Base-by-base conservation (phyloP, 2,888 invertebrate genomes). In the Elegia similella region DNA sequence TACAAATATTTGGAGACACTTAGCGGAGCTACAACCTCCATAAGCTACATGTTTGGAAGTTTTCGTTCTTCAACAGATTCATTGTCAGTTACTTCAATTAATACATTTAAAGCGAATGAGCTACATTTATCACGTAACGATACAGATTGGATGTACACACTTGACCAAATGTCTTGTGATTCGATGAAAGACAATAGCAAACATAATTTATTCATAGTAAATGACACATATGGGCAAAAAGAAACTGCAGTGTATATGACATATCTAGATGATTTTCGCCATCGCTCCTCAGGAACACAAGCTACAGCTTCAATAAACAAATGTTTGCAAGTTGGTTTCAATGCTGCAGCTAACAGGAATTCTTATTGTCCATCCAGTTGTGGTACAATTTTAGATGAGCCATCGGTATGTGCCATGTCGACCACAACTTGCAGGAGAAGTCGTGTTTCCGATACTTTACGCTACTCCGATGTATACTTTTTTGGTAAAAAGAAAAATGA, bases 291-390 rank as follows among this genome's bases (percentile, higher is more conserved):
- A 34, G 82, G 83, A 38, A 84, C 90, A 17, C 90, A 91, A 67
- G 90, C 90, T n/a, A 88, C 89, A 47, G 88, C 85, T 59, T 83
- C 83, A 8, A 71, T 91, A 32, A 90, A 91, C 67, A 91, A 91
- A 75, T 88, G 88, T 64, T 73, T 89, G 58, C 90, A 91, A 77
- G 84, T 80, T 42, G 59, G 64, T 42, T 59, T 56, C 50, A 61
- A 63, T 59, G 62, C 55, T 23, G 5, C 23, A 23, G 23, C 23
- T 15, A 52, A 55, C 38, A 38, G 44, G 30, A 52, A 44, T 30
- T 50, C 53, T 32, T 38, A 42, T 43, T 55, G 60, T 50, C 29
- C 59, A 29, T 60, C 61, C 42, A 62, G 58, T 44, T 56, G 17
- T 50, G 46, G 54, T 46, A 63, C 62, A 12, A 61, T 60, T 53